Evolutionary conservation across 2,888 invertebrate species (phyloP), one percentile per base, ranked within the genome.

Genomic region (Diaperis boleti): DNA sequence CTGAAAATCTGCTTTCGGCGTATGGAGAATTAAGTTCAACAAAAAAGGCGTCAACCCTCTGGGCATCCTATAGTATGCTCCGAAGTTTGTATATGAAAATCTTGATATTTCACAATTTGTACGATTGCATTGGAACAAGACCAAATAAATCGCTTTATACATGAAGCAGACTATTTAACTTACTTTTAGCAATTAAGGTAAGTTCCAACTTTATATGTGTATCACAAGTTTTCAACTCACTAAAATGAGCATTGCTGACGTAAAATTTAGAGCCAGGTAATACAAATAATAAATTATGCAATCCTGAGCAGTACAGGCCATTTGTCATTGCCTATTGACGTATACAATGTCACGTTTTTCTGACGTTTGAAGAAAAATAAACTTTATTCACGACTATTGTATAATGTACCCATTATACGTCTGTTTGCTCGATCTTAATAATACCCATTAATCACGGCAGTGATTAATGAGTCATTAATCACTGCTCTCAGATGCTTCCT

Each of bases 281-380:
- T 62, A 26, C 59, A 61, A 62, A 33, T 39, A 8, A 55, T 55
- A 37, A 59, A 37, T 41, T 66, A 18, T 14, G 35, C 2, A 52
- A 67, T 29, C 55, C 62, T 7, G 65, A 69, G 13, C 7, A n/a
- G 13, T 72, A 69, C 31, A 67, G n/a, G n/a, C n/a, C n/a, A n/a
- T n/a, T n/a, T n/a, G n/a, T n/a, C n/a, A n/a, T n/a, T n/a, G n/a
- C n/a, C n/a, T n/a, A n/a, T n/a, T n/a, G n/a, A n/a, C n/a, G n/a
- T n/a, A n/a, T n/a, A n/a, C n/a, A n/a, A n/a, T n/a, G n/a, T n/a
- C n/a, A n/a, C n/a, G n/a, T n/a, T n/a, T n/a, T n/a, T n/a, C n/a
- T n/a, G n/a, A n/a, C n/a, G n/a, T n/a, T n/a, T n/a, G n/a, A n/a
- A n/a, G n/a, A n/a, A n/a, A n/a, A n/a, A n/a, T n/a, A n/a, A n/a